phyloP scores from a whole-genome alignment of 2,888 invertebrate species.

The Agrochola macilenta region DNA sequence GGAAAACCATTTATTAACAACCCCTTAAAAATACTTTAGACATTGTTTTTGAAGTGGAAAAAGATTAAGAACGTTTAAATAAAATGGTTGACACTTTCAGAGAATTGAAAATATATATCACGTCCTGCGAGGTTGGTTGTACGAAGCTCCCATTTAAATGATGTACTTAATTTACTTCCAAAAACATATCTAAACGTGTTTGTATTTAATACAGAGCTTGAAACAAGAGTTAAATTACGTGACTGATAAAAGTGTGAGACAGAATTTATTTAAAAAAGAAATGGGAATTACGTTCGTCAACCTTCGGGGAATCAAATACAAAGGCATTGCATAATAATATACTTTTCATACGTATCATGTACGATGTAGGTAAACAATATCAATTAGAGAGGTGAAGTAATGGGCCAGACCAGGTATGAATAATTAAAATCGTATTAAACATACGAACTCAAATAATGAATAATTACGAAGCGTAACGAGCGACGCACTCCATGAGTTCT shows the following conservation, averaged over 20 bases:
- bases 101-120: constrained; percentile 15
- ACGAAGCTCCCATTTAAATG: constrained; percentile 52
- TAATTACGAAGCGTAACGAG: constrained; percentile 43
- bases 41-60: neutral
- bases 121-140: constrained; percentile 9
- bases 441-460: constrained; percentile 23
- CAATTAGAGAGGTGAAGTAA: constrained; percentile 48
- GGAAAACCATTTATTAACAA: constrained; percentile 9
- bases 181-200: constrained; percentile 40
- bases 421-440: constrained; percentile 45
- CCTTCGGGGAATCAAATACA: constrained; percentile 21
- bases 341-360: neutral
- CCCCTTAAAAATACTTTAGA: neutral
- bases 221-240: constrained; percentile 40
- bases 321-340: constrained; percentile 11
- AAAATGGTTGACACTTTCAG: neutral
- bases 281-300: constrained; percentile 18
- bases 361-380: constrained; percentile 24
- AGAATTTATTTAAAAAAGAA: constrained; percentile 21
- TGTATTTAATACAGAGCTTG: constrained; percentile 25
- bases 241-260: constrained; percentile 30
- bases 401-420: constrained; percentile 30
- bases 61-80: constrained; percentile 1
- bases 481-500: constrained; percentile 20
- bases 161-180: constrained; percentile 27